Conservation (phyloP, 2,797 vertebrate species). For the Vultur gryphus region DNA sequence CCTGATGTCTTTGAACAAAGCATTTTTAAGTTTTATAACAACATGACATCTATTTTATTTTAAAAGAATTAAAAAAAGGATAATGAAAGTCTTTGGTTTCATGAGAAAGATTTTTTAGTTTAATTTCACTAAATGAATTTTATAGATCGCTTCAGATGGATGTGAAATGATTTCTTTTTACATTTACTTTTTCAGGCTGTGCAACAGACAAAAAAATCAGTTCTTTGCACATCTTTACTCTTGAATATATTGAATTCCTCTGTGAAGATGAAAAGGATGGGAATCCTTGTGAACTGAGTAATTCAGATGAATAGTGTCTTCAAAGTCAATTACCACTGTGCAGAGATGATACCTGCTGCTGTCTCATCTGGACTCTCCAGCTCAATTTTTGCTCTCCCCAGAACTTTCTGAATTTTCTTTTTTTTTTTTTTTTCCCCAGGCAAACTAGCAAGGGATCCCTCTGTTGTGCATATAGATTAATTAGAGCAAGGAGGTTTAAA, state of each 20-base stretch:
- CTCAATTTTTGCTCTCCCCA: not conserved
- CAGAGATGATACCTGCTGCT: not conserved
- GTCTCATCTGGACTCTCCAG: not conserved
- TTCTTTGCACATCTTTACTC: slow-evolving; percentile 6
- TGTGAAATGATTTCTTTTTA: not conserved
- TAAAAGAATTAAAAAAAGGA: not conserved
- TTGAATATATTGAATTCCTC: slow-evolving; percentile 12
- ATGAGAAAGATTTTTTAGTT: not conserved
- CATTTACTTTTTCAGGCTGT: not conserved
- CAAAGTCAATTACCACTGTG: slow-evolving; percentile 26
- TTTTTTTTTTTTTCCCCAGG: not conserved
- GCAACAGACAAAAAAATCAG: slow-evolving; percentile 32
- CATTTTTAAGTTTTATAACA: not conserved
- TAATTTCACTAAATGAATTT: slow-evolving; percentile 1
- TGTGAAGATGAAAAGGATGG: not conserved
- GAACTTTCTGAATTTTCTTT: not conserved
- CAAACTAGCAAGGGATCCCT: not conserved
- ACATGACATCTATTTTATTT: not conserved
- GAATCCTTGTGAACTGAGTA: not conserved
- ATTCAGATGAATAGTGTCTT: slow-evolving; percentile 37
- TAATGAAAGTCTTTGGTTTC: not conserved
- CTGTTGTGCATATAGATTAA: not conserved
- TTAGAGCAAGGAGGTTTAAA: not conserved
- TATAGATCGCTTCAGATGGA: not conserved
- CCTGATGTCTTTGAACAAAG: not conserved